A percentile compares a stretch with the other conserved stretches of the same genome.
These are phyloP conservation scores for Ctenodactylus gundi DNA, from an alignment of 2,113 vertebrate species.

Conservation along the genomic window DNA sequence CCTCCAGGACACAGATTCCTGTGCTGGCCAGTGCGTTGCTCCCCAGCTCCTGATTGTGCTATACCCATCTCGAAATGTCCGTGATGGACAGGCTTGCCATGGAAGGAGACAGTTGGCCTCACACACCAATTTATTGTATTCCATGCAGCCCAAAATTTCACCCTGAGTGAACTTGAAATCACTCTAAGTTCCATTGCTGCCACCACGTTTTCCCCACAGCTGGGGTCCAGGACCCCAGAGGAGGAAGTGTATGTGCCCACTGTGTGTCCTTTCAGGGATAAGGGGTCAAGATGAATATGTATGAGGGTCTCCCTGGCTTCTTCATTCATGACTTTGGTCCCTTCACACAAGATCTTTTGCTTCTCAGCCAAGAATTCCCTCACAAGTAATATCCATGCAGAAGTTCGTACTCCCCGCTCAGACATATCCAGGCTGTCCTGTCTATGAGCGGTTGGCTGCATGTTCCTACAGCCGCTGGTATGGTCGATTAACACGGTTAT, in stretches of 20 bases:
- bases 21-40: not conserved
- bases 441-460: not conserved
- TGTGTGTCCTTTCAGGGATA: not conserved
- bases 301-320: not conserved
- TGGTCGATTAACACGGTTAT: not conserved
- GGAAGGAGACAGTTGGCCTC: not conserved
- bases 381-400: not conserved
- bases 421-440: not conserved
- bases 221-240: not conserved
- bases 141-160: not conserved
- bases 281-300: conserved; percentile 5
- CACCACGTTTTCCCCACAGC: not conserved
- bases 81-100: not conserved
- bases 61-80: too few relatives aligned
- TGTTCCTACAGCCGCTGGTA: not conserved
- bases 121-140: not conserved
- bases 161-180: not conserved
- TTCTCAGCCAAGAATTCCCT: not conserved
- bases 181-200: not conserved
- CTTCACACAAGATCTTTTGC: conserved; percentile 16
- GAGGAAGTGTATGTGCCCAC: not conserved
- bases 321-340: not conserved
- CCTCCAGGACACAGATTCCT: not conserved
- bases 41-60: too few relatives aligned
- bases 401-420: too few relatives aligned